Conservation (phyloP, 1,140 invertebrate species). For the Plectus sambesii region DNA sequence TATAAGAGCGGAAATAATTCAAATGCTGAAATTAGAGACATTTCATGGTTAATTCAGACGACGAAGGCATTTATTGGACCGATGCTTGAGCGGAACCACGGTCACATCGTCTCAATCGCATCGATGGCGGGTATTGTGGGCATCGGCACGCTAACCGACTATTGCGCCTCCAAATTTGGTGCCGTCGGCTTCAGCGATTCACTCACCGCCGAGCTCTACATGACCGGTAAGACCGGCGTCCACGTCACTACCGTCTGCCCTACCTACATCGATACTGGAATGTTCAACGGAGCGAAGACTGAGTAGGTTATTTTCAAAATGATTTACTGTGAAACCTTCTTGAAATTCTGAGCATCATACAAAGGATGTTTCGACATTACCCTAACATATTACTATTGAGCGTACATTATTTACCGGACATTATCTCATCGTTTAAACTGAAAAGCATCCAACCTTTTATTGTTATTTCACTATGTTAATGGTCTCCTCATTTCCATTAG, state of each 20-base stretch:
- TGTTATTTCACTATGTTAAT: background rate
- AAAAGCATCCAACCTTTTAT: constrained; percentile 7
- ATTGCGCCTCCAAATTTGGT: constrained; percentile 85
- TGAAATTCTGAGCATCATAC: too few species aligned
- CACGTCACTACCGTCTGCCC: constrained; percentile 78
- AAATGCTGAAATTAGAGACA: background rate
- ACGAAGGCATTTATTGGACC: constrained; percentile 61
- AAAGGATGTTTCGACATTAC: background rate
- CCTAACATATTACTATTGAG: constrained; percentile 10
- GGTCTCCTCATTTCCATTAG: too few species aligned
- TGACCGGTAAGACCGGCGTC: constrained; percentile 55
- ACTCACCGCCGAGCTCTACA: constrained; percentile 67
- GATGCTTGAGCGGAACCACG: constrained; percentile 63
- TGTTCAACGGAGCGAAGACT: constrained; percentile 75
- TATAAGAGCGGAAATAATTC: too few species aligned
- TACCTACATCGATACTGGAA: constrained; percentile 82
- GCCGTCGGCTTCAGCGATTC: constrained; percentile 83
- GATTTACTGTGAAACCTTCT: constrained; percentile 9
- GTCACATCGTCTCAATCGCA: constrained; percentile 84
- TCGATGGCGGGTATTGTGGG: constrained; percentile 73
- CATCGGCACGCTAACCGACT: constrained; percentile 78
- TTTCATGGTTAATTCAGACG: constrained; percentile 48
- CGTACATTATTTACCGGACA: constrained; percentile 16
- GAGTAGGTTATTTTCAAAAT: constrained; percentile 53
- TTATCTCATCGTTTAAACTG: too few species aligned